phyloP scores from a whole-genome alignment of 2,797 vertebrate species.

The Enoplosus armatus region DNA sequence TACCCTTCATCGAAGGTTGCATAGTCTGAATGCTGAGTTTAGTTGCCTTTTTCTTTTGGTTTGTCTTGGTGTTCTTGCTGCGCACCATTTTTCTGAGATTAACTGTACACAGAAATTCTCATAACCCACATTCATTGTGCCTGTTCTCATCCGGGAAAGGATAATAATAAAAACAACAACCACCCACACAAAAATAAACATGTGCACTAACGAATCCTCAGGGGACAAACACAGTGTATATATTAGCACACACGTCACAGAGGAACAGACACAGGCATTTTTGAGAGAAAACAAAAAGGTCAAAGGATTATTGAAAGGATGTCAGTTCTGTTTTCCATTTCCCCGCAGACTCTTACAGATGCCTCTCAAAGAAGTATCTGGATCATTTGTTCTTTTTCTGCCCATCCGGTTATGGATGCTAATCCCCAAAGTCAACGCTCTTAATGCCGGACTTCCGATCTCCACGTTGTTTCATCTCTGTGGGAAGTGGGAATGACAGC shows the following conservation, averaged over 20 bases:
- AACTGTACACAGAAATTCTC: conserved; percentile 43
- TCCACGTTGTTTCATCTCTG: conserved; percentile 46
- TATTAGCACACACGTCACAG: conserved; percentile 31
- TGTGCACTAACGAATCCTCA: conserved; percentile 40
- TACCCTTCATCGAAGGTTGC: not conserved
- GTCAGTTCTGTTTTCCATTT: conserved; percentile 50
- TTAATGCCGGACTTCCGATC: conserved; percentile 63
- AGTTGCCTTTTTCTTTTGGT: not conserved
- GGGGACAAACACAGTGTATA: conserved; percentile 32
- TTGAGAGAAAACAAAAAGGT: conserved; percentile 63
- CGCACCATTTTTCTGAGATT: conserved; percentile 17
- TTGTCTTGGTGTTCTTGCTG: not conserved
- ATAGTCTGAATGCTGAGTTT: not conserved
- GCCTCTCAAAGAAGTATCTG: conserved; percentile 56
- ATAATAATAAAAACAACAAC: conserved; percentile 53
- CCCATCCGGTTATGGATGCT: conserved; percentile 73
- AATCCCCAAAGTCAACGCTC: conserved; percentile 75
- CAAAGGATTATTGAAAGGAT: conserved; percentile 55
- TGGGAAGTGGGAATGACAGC: conserved; percentile 62
- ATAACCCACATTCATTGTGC: conserved; percentile 31
- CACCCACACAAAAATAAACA: conserved; percentile 67
- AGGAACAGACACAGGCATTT: conserved; percentile 40
- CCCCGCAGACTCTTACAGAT: conserved; percentile 44
- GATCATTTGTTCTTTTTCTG: conserved; percentile 57
- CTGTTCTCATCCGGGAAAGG: conserved; percentile 69